phyloP scores from a whole-genome alignment of 2,888 invertebrate genomes.

The Diabrotica balteata region DNA sequence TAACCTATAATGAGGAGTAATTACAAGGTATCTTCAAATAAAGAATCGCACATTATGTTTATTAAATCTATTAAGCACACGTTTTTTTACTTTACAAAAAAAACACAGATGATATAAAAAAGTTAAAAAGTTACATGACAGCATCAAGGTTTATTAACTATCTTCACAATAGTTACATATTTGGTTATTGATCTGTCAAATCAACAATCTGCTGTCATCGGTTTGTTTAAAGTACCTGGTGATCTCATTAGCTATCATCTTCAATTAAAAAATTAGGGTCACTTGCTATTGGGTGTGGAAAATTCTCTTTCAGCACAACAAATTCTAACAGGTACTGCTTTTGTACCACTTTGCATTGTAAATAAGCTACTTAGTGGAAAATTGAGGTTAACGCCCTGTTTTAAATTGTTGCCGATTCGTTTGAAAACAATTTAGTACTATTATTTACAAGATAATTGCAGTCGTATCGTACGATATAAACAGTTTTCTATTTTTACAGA shows the following conservation, averaged over 20 bases:
- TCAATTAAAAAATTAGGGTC: constrained; percentile 50
- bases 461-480: not conserved
- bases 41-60: no score
- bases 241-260: constrained; percentile 27
- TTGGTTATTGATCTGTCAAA: constrained; percentile 33
- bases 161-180: not conserved
- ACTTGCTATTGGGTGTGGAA: constrained; percentile 51
- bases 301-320: constrained; percentile 37
- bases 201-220: constrained; percentile 27
- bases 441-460: constrained; percentile 1
- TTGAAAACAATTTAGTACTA: constrained; percentile 11
- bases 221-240: constrained; percentile 23
- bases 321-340: constrained; percentile 39
- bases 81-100: no score
- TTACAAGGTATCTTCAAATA: no score
- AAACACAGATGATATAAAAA: no score
- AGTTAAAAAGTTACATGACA: no score
- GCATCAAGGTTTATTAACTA: no score
- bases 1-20: no score
- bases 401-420: constrained; percentile 7
- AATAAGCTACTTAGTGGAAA: constrained; percentile 35
- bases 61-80: no score
- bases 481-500: constrained; percentile 67
- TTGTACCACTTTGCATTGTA: constrained; percentile 34
- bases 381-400: constrained; percentile 36